Evolutionary conservation across 2,113 vertebrate species (phyloP).

Genomic region (rabbit (Oryctolagus cuniculus)): DNA sequence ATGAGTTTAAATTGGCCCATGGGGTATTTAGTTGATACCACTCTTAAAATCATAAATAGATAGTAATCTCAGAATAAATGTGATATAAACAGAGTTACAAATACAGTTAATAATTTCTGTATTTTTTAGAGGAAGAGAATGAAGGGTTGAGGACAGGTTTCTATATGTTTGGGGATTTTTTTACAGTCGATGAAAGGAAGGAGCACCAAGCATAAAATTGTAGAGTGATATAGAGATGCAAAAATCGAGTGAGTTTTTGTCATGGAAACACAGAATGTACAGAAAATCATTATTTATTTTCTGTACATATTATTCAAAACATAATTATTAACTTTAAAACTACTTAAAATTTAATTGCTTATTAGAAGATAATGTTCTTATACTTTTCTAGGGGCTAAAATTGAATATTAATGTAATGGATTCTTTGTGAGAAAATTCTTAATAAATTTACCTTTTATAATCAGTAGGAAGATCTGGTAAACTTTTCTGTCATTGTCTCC

Average conservation of each 20-base stretch:
- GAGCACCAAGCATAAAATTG: background rate
- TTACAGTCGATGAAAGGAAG: background rate
- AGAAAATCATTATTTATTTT: background rate
- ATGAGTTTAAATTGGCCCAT: background rate
- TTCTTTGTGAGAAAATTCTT: background rate
- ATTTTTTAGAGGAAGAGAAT: background rate
- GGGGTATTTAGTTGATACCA: background rate
- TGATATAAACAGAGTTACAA: background rate
- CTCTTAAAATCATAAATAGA: background rate
- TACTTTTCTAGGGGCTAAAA: background rate
- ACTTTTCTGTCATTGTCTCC: background rate
- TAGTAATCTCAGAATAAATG: background rate
- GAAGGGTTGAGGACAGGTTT: background rate
- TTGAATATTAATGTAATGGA: background rate
- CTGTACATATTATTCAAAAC: background rate
- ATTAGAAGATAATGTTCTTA: background rate
- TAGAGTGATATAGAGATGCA: background rate
- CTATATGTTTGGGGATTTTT: background rate
- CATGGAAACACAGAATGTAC: background rate
- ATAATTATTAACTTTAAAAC: background rate
- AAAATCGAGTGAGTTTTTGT: background rate
- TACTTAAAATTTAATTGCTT: background rate
- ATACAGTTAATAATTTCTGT: background rate
- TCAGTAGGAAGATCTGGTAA: background rate
- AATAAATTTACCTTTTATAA: background rate